phyloP scores from a whole-genome alignment of 2,888 invertebrate genomes.

The Drosophila siamana region DNA sequence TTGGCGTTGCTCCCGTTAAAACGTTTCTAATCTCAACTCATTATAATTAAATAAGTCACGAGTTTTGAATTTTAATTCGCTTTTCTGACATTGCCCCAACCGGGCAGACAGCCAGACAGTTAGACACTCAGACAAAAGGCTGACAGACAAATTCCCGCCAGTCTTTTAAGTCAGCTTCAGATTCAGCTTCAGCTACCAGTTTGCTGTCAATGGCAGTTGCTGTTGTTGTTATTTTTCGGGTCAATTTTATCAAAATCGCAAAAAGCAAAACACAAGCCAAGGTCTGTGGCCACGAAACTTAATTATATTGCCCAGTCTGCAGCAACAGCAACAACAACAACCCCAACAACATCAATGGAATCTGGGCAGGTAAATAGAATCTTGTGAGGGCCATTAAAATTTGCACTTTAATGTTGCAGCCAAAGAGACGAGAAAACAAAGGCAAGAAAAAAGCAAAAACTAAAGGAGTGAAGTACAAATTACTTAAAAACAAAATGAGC shows the following conservation, averaged over 20 bases:
- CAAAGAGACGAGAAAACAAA: slow-evolving; percentile 24
- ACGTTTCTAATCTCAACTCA: slow-evolving; percentile 78
- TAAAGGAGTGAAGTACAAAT: slow-evolving; percentile 70
- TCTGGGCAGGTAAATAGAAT: slow-evolving; percentile 67
- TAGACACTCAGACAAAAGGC: slow-evolving; percentile 36
- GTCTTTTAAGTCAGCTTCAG: slow-evolving; percentile 28
- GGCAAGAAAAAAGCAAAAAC: slow-evolving; percentile 39
- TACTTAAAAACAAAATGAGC: slow-evolving; percentile 80
- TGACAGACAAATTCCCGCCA: slow-evolving; percentile 63
- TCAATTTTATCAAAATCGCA: slow-evolving; percentile 78
- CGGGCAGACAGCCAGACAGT: slow-evolving; percentile 10
- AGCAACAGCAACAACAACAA: slow-evolving; percentile 25
- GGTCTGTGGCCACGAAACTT: slow-evolving; percentile 78
- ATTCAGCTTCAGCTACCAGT: slow-evolving; percentile 49
- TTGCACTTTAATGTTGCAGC: slow-evolving; percentile 74
- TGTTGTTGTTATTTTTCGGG: slow-evolving; percentile 62
- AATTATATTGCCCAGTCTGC: slow-evolving; percentile 73
- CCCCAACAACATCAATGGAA: slow-evolving; percentile 34
- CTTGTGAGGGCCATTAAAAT: slow-evolving; percentile 73
- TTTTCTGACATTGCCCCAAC: slow-evolving; percentile 48
- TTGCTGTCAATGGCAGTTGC: slow-evolving; percentile 69
- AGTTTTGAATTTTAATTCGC: slow-evolving; percentile 80
- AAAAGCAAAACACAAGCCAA: slow-evolving; percentile 61
- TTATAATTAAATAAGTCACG: slow-evolving; percentile 82
- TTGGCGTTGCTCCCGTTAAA: slow-evolving; percentile 70